phyloP scores from a whole-genome alignment of 2,888 invertebrate genomes.

The Zootermopsis nevadensis region DNA sequence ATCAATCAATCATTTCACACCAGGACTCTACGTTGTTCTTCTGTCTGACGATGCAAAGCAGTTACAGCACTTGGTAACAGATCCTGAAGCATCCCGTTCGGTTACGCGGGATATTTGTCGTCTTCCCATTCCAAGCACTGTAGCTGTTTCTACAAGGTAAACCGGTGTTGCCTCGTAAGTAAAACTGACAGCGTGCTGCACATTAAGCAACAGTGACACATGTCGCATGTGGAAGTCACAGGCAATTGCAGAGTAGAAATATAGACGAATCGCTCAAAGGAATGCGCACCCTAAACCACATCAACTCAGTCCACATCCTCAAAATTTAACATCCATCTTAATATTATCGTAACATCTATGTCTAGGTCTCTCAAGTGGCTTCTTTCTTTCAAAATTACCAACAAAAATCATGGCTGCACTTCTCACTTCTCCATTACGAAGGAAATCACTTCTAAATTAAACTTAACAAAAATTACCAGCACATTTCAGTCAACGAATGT shows the following conservation, averaged over 20 bases:
- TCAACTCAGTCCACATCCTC: too few relatives aligned
- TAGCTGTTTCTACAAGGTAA: conserved; percentile 29
- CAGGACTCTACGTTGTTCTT: neutral
- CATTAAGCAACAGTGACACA: neutral
- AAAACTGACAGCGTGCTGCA: neutral
- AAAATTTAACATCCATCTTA: too few relatives aligned
- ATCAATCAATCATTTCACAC: neutral
- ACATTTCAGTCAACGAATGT: too few relatives aligned
- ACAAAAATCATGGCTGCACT: too few relatives aligned
- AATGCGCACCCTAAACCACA: too few relatives aligned
- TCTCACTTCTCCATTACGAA: too few relatives aligned
- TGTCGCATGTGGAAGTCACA: neutral
- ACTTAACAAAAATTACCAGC: too few relatives aligned
- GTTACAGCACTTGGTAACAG: neutral
- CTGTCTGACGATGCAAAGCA: neutral
- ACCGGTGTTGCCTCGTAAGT: conserved; percentile 13
- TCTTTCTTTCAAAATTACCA: too few relatives aligned
- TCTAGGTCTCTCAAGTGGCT: too few relatives aligned
- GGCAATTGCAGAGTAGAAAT: neutral
- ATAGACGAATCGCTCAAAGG: too few relatives aligned
- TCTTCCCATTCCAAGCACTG: conserved; percentile 15
- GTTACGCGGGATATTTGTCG: neutral
- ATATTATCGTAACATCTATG: too few relatives aligned
- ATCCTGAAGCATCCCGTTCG: neutral
- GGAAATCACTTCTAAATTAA: too few relatives aligned